Evolutionary conservation across 2,797 vertebrate species (phyloP).

Genomic region (Lepus oiostolus): DNA sequence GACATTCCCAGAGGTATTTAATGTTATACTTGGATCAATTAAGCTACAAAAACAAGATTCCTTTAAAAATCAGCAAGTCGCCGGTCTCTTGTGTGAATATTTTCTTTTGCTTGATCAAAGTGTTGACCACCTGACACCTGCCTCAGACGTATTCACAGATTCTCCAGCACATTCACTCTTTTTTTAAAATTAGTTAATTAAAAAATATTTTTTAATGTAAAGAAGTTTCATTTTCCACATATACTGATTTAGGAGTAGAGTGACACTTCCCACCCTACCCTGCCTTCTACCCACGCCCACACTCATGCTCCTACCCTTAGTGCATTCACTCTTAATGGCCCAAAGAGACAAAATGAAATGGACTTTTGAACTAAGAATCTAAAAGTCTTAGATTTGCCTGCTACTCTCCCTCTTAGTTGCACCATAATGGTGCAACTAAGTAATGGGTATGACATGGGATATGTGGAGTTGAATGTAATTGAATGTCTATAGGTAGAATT

Average conservation of each 20-base stretch:
- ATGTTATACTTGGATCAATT: not conserved
- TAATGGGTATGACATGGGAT: not conserved
- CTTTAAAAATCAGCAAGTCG: not conserved
- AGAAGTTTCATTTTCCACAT: no score
- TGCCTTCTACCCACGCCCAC: no score
- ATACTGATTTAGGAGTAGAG: no score
- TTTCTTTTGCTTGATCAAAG: not conserved
- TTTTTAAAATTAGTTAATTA: no score
- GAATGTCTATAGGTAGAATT: not conserved
- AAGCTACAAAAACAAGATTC: not conserved
- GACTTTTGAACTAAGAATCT: not conserved
- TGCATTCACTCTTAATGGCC: not conserved
- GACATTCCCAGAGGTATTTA: not conserved
- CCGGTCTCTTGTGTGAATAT: not conserved
- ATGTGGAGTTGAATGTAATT: not conserved
- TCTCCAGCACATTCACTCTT: not conserved
- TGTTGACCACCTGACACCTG: not conserved
- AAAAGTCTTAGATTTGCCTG: not conserved
- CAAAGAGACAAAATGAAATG: not conserved
- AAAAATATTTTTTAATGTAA: no score
- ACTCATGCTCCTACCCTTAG: no score
- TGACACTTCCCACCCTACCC: no score
- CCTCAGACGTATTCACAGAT: not conserved
- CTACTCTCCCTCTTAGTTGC: not conserved
- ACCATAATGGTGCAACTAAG: not conserved